phyloP scores from a whole-genome alignment of 1,140 invertebrate species.

The Brachionus asplanchnoidis region DNA sequence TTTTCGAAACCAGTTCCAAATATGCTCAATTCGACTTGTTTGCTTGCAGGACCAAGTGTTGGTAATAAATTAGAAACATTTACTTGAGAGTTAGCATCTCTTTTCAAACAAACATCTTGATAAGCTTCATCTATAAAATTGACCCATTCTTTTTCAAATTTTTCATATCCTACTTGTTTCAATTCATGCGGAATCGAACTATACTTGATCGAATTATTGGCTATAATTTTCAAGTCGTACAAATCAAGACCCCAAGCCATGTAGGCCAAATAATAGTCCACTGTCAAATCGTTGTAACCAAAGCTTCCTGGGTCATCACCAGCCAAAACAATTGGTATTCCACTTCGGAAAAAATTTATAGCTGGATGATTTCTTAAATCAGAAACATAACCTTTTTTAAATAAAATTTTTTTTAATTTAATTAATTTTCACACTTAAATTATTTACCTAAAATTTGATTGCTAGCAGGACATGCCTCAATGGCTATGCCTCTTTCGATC shows the following conservation, averaged over 20 bases:
- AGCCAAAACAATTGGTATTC: conserved; percentile 47
- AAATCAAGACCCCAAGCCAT: conserved; percentile 47
- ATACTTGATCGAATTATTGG: conserved; percentile 45
- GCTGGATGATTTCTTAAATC: conserved; percentile 47
- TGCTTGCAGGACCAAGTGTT: background rate
- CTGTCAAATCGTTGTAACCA: conserved; percentile 47
- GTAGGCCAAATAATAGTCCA: conserved; percentile 48
- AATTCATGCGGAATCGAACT: conserved; percentile 44
- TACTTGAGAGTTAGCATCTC: background rate
- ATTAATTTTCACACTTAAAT: too few relatives aligned
- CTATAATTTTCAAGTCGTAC: conserved; percentile 45
- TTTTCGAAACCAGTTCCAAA: conserved; percentile 33
- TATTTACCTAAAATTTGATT: conserved; percentile 46
- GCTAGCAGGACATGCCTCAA: conserved; percentile 46
- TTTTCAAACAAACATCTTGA: conserved; percentile 43
- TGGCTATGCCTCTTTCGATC: conserved; percentile 44
- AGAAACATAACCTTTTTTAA: conserved; percentile 42
- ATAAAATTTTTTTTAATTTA: background rate
- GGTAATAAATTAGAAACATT: conserved; percentile 22
- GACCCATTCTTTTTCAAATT: conserved; percentile 44
- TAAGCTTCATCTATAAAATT: conserved; percentile 43
- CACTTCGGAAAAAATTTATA: conserved; percentile 44
- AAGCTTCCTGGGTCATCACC: conserved; percentile 47
- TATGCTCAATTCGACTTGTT: background rate
- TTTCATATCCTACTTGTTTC: conserved; percentile 44